Evolutionary conservation across 2,113 vertebrate genomes (phyloP).

Genomic region (Pardalotus punctatus): DNA sequence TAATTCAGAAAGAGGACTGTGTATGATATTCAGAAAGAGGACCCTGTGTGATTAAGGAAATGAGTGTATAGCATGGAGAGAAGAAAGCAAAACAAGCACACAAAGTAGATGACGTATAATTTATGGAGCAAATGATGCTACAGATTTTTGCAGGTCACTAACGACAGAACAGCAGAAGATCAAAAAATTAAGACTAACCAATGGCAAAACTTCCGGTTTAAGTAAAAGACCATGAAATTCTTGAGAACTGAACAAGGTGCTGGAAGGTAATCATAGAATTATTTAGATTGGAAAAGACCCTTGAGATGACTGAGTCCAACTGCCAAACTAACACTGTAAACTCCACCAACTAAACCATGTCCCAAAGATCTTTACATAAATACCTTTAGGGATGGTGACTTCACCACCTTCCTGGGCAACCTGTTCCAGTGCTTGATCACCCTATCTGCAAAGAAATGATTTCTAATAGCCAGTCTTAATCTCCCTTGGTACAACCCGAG

Average conservation of each 20-base stretch:
- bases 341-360: not conserved
- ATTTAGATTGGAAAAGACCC: not conserved
- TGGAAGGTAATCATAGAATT: not conserved
- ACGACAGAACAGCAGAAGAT: not conserved
- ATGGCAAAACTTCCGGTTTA: not conserved
- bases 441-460: not conserved
- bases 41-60: not conserved
- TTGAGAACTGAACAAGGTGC: not conserved
- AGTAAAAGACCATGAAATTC: not conserved
- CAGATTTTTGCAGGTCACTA: not conserved
- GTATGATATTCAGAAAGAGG: not conserved
- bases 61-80: not conserved
- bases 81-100: not conserved
- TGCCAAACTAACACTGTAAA: not conserved
- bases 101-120: not conserved
- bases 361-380: not conserved
- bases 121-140: not conserved
- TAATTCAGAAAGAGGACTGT: not conserved
- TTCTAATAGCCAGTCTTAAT: not conserved
- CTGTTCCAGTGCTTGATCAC: not conserved
- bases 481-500: not conserved
- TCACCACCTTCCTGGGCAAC: not conserved
- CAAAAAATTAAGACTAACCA: not conserved
- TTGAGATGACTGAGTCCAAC: not conserved
- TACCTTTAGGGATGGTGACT: not conserved